phyloP scores from a whole-genome alignment of 2,113 vertebrate species.

The Telmatochromis brachygnathus region DNA sequence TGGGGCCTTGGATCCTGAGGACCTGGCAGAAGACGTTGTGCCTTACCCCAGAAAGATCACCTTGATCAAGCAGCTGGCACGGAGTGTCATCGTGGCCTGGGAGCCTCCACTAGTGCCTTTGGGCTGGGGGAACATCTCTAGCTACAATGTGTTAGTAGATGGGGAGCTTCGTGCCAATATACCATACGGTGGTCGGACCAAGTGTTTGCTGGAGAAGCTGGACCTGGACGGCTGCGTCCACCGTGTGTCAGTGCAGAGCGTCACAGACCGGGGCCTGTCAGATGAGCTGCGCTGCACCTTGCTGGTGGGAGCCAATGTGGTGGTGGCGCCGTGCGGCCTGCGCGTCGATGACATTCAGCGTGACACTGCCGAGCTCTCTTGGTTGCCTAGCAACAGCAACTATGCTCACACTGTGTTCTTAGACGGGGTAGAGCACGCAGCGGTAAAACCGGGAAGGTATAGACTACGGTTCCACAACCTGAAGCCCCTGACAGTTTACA shows the following conservation, averaged over 20 bases:
- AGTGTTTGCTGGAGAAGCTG: conserved; percentile 91
- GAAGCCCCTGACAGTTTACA: conserved; percentile 85
- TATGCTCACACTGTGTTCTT: conserved; percentile 91
- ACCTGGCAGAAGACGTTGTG: conserved; percentile 90
- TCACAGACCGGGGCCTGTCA: conserved; percentile 81
- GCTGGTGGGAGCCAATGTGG: conserved; percentile 88
- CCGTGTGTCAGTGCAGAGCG: conserved; percentile 84
- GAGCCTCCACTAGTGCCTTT: conserved; percentile 84
- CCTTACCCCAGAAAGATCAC: conserved; percentile 94
- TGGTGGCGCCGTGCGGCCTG: conserved; percentile 85
- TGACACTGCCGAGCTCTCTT: conserved; percentile 87
- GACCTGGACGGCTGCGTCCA: conserved; percentile 82
- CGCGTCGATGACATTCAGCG: conserved; percentile 85
- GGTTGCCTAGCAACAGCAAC: conserved; percentile 96
- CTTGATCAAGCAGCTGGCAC: conserved; percentile 95
- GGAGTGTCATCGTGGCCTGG: conserved; percentile 97
- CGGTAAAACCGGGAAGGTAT: conserved; percentile 80
- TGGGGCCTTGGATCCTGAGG: conserved; percentile 78
- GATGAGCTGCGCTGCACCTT: conserved; percentile 90
- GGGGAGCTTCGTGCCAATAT: conserved; percentile 80
- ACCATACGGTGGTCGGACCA: conserved; percentile 76
- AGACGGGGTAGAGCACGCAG: conserved; percentile 83
- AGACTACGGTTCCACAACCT: conserved; percentile 85
- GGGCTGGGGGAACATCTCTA: conserved; percentile 83
- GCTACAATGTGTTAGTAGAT: conserved; percentile 90